Evolutionary conservation across 2,888 invertebrate species (phyloP), one percentile per base, ranked within the genome.

Genomic region (Caenorhabditis japonica): DNA sequence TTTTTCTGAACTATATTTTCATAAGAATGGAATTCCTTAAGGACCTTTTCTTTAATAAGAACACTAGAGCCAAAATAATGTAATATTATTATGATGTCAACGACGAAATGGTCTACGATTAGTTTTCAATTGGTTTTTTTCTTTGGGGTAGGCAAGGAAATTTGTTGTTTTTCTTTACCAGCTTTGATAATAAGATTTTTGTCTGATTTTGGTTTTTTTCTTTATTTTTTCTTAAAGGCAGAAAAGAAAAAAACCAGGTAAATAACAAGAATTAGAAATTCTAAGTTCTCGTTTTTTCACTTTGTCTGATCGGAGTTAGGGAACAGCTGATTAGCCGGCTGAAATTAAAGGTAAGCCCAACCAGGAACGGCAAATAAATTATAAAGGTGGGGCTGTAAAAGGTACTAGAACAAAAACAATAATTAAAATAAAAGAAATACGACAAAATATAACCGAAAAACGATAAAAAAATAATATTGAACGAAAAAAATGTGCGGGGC

Each of bases 161-260:
- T 17, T 4, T 43, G 17, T 17, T 43, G n/a, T 8, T 17, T 46
- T 46, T 19, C 23, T 23, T 23, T 5, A 2, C 12, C n/a, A 21
- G 34, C 30, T 49, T 49, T 8, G 23, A 21, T 51, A 51, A 51
- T 51, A 25, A 51, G 51, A 49, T 51, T 51, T 46, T 51, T 34
- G 21, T 49, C 19, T n/a, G n/a, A n/a, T n/a, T n/a, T n/a, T n/a
- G n/a, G n/a, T n/a, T n/a, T n/a, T n/a, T n/a, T n/a, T n/a, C n/a
- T n/a, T n/a, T n/a, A n/a, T n/a, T n/a, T n/a, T 30, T 30, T 30
- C 30, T 30, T 10, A 30, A 30, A 10, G n/a, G n/a, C n/a, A 30
- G 10, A 30, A 7, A 10, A 34, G 51, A 38, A 38, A 25, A 25
- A 36, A 51, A 49, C 49, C 33, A 51, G 51, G 23, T 25, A 51